A percentile compares a stretch with the other conserved stretches of the same genome.
Evolutionary conservation across 2,113 vertebrate genomes (phyloP).

Genomic region (Tyto alba): DNA sequence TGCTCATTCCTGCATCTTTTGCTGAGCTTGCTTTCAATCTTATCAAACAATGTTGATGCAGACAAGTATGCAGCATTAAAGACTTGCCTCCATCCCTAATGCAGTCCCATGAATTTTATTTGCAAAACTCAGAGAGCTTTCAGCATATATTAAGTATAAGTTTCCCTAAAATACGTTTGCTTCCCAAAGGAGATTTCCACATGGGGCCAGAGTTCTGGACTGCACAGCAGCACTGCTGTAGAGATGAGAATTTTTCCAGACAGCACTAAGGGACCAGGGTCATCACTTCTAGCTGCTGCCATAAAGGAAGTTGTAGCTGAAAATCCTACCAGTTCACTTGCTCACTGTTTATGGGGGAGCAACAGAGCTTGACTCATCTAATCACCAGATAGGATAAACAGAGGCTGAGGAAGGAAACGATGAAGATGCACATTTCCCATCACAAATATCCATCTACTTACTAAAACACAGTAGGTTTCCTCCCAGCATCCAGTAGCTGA

Average conservation of each 20-base stretch:
- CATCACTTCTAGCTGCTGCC: not conserved
- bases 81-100: not conserved
- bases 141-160: not conserved
- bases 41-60: not conserved
- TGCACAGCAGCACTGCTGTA: not conserved
- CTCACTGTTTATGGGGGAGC: not conserved
- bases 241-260: not conserved
- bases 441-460: not conserved
- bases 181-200: not conserved
- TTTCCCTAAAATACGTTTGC: not conserved
- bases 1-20: not conserved
- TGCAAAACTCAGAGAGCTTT: not conserved
- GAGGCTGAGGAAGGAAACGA: conserved; percentile 12
- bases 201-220: not conserved
- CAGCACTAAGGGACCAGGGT: not conserved
- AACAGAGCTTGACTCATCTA: not conserved
- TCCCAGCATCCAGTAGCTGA: not conserved
- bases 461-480: not conserved
- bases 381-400: not conserved
- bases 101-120: not conserved
- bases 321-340: not conserved
- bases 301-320: not conserved
- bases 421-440: not conserved
- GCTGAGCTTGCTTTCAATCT: not conserved
- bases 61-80: not conserved